phyloP scores from a whole-genome alignment of 2,888 invertebrate species.

The Lordiphosa fenestrarum region DNA sequence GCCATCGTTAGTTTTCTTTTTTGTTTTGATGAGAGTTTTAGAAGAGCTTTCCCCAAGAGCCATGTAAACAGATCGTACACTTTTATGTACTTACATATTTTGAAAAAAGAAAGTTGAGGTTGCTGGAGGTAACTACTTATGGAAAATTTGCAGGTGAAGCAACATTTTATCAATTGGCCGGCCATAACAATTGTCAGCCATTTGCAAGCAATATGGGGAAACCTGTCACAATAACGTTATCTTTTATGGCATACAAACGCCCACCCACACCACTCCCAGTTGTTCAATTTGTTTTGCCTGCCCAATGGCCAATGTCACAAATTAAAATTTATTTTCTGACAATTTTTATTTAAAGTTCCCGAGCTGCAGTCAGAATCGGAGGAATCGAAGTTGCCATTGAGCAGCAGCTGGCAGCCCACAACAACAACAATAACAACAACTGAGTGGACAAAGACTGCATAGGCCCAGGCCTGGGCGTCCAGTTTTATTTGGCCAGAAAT shows the following conservation, averaged over 20 bases:
- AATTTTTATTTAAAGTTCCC: constrained; percentile 57
- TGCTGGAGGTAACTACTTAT: no score
- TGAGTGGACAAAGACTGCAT: not conserved
- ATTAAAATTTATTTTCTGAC: constrained; percentile 59
- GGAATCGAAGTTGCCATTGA: no score
- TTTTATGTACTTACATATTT: no score
- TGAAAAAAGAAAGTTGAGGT: no score
- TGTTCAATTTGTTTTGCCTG: constrained; percentile 15
- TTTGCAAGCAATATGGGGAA: constrained; percentile 37
- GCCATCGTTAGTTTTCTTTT: not conserved
- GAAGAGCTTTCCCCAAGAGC: no score
- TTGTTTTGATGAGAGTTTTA: no score
- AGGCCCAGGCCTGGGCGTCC: not conserved
- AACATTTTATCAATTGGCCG: no score
- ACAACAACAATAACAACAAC: not conserved
- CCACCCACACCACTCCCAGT: not conserved
- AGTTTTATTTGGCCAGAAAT: not conserved
- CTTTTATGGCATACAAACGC: constrained; percentile 18
- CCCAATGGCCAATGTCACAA: constrained; percentile 40
- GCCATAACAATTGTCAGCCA: constrained; percentile 23
- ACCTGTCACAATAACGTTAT: constrained; percentile 50
- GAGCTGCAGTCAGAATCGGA: not conserved
- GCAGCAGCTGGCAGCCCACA: constrained; percentile 31
- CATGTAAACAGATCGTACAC: no score
- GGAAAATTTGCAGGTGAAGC: no score